Evolutionary conservation across 2,113 vertebrate genomes (phyloP), one percentile per base, ranked within the genome.

Genomic region (Onychostruthus taczanowskii): DNA sequence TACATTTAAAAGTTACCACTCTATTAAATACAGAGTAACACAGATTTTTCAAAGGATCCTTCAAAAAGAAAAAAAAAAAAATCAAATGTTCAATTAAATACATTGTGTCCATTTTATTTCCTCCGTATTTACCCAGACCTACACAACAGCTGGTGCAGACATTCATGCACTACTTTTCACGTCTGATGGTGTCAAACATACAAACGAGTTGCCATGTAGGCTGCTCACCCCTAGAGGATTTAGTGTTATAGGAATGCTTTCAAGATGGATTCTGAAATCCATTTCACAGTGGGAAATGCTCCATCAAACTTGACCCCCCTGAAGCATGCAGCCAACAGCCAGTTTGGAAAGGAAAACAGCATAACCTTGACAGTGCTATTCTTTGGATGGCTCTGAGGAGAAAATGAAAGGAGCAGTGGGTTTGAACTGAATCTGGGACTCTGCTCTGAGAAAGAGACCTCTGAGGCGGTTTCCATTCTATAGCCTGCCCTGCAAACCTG

Each of bases 101-200:
- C 3, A 9, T 68, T 76, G 18, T 62, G 10, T 43, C 47, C 22
- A 19, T 41, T 70, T 84, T 17, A 73, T 26, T 69, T 66, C 46
- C 56, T 58, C 55, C 2, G 1, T 0, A 0, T 59, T 77, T 66
- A n/a, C 22, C 12, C 46, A 33, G 20, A 28, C 30, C 31, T 43
- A 8, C 17, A 3, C 10, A 41, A 46, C 33, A 72, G 62, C 53
- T 58, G n/a, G 6, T 11, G 31, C 18, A 46, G n/a, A 30, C 41
- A 20, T 8, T 59, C 6, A 19, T 7, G 8, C 4, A 3, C 24
- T 46, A 2, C 14, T 59, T 52, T 43, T 41, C 30, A 41, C 1
- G 1, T 22, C 27, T 63, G 35, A 33, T 18, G 27, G 30, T 55
- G 66, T 56, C 1, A 7, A 74, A 67, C 9, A 12, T 28, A 67